These are phyloP conservation scores for Cephus nigrinus DNA, from an alignment of 2,888 invertebrate species.

Conservation along the genomic window DNA sequence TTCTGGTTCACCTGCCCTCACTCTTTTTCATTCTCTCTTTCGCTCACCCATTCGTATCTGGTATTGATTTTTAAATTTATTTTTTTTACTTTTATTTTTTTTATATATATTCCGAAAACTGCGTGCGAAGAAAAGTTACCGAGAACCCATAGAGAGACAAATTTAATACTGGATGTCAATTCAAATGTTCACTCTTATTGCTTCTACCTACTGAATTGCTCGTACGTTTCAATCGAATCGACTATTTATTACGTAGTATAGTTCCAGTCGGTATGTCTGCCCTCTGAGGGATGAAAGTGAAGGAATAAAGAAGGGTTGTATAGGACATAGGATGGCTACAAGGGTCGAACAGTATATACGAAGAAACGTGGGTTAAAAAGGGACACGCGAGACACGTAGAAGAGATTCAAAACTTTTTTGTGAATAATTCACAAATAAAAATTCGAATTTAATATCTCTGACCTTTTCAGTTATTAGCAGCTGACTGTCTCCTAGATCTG, in stretches of 20 bases:
- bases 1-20: background rate
- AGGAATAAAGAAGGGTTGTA: background rate
- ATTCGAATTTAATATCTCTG: background rate
- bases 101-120: no score
- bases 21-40: constrained; percentile 9
- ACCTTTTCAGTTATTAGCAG: background rate
- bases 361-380: background rate
- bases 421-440: background rate
- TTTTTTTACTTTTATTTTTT: no score
- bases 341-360: background rate
- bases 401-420: background rate
- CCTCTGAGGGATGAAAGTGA: background rate
- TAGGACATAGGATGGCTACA: background rate
- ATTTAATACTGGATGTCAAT: background rate
- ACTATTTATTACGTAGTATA: background rate
- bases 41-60: background rate
- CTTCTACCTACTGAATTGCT: background rate
- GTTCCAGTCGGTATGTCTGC: background rate
- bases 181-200: background rate
- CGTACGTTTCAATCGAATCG: background rate
- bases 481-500: background rate
- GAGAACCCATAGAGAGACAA: background rate
- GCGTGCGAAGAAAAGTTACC: background rate
- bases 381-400: background rate
- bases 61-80: background rate